Conservation (phyloP, 1,140 invertebrate species). For the Oryzaephilus surinamensis region DNA sequence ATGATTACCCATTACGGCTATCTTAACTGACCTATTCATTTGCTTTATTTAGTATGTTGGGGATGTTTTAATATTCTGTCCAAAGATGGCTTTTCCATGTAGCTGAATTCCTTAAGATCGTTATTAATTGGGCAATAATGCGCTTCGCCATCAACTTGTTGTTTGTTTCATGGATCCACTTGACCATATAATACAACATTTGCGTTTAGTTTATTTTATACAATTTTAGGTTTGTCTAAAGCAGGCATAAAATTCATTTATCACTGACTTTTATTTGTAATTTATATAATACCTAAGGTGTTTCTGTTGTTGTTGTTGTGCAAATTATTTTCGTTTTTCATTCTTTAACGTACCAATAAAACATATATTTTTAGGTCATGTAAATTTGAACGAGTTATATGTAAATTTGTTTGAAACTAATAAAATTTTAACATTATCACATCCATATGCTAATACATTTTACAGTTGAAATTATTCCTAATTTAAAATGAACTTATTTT, state of each 20-base stretch:
- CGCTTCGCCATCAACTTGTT: constrained; percentile 11
- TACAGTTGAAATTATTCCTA: too few relatives aligned
- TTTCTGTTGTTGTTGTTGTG: too few relatives aligned
- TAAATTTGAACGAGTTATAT: too few relatives aligned
- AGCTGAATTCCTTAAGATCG: constrained; percentile 27
- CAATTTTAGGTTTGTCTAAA: constrained; percentile 19
- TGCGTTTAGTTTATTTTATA: constrained; percentile 15
- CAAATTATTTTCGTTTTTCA: too few relatives aligned
- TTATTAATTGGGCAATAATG: constrained; percentile 34
- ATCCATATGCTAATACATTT: too few relatives aligned
- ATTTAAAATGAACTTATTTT: too few relatives aligned
- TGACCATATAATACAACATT: constrained; percentile 14
- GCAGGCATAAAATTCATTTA: constrained; percentile 17
- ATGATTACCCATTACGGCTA: constrained; percentile 28
- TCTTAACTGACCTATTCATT: constrained; percentile 26
- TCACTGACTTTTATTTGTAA: too few relatives aligned
- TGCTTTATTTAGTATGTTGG: constrained; percentile 25
- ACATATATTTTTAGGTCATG: too few relatives aligned
- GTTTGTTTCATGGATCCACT: constrained; percentile 19
- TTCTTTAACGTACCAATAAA: too few relatives aligned
- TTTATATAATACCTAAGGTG: too few relatives aligned
- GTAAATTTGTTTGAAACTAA: too few relatives aligned
- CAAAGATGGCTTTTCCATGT: constrained; percentile 35
- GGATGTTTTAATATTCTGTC: constrained; percentile 35
- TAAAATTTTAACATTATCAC: too few relatives aligned